A percentile compares a stretch with the other conserved stretches of the same genome.
Conservation (phyloP, 2,113 vertebrate species). For the Nematolebias whitei region DNA sequence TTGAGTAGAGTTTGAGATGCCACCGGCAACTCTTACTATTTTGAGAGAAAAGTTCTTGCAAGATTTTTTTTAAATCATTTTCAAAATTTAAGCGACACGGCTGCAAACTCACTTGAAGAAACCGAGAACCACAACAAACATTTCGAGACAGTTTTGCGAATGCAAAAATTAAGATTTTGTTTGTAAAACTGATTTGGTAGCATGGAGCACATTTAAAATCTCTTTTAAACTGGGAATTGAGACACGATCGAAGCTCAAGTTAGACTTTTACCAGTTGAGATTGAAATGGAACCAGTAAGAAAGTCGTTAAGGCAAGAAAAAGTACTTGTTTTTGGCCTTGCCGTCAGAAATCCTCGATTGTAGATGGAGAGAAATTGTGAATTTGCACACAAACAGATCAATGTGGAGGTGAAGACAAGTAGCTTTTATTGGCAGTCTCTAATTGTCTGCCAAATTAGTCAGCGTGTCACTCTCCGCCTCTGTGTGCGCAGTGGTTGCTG, state of each 20-base stretch:
- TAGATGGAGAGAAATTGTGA: slow-evolving; percentile 46
- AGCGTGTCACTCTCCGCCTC: slow-evolving; percentile 42
- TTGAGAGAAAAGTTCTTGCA: too few species aligned
- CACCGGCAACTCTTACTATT: too few species aligned
- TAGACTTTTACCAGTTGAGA: not conserved
- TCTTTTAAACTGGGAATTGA: slow-evolving; percentile 17
- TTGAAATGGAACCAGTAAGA: slow-evolving; percentile 11
- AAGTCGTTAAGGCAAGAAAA: slow-evolving; percentile 31
- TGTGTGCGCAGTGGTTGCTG: slow-evolving; percentile 22
- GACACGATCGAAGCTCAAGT: not conserved
- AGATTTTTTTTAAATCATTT: too few species aligned
- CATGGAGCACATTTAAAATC: slow-evolving; percentile 21
- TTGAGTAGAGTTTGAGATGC: too few species aligned
- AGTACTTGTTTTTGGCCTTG: slow-evolving; percentile 4
- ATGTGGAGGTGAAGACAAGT: slow-evolving; percentile 46
- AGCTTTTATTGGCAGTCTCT: slow-evolving; percentile 55
- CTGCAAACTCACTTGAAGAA: too few species aligned
- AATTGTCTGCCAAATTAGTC: slow-evolving; percentile 53
- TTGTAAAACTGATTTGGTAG: slow-evolving; percentile 14
- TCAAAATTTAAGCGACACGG: too few species aligned
- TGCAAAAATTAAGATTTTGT: too few species aligned
- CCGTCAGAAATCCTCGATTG: slow-evolving; percentile 34
- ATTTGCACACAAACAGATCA: slow-evolving; percentile 44
- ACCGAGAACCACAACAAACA: too few species aligned
- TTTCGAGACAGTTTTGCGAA: too few species aligned